These are phyloP conservation scores for Porphyrio hochstetteri DNA, from an alignment of 2,113 vertebrate genomes.

Conservation along the genomic window DNA sequence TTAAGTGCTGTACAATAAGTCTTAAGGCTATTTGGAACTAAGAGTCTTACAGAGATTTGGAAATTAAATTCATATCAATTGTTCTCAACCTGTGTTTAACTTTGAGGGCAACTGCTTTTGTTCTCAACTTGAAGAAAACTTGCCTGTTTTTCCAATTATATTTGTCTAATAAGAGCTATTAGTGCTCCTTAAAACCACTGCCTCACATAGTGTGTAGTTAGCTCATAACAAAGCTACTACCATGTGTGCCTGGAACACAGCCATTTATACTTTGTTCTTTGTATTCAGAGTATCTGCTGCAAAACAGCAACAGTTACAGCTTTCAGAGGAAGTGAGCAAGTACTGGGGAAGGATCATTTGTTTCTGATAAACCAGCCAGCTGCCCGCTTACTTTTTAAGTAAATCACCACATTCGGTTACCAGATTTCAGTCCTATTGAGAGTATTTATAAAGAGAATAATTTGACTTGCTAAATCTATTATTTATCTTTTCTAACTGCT, in stretches of 20 bases:
- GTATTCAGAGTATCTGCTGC: not conserved
- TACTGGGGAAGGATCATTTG: not conserved
- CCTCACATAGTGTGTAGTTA: not conserved
- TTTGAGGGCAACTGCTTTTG: not conserved
- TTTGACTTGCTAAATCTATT: not conserved
- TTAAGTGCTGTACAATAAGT: not conserved
- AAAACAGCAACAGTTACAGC: constrained; percentile 5
- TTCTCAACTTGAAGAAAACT: not conserved
- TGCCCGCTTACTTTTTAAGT: constrained; percentile 46
- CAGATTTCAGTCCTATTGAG: constrained; percentile 35
- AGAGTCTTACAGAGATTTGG: not conserved
- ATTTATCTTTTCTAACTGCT: not conserved
- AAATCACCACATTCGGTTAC: constrained; percentile 23
- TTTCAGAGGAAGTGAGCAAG: constrained; percentile 15
- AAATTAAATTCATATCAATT: constrained; percentile 9
- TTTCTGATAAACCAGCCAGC: constrained; percentile 35
- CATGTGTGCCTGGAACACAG: not conserved
- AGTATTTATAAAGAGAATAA: constrained; percentile 52
- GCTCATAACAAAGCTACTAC: not conserved
- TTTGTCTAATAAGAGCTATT: not conserved
- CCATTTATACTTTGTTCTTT: not conserved
- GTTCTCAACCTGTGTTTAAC: not conserved
- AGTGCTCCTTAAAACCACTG: not conserved
- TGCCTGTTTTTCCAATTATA: not conserved
- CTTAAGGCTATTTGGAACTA: not conserved